phyloP scores from a whole-genome alignment of 2,797 vertebrate species.

The Bufotes viridis region DNA sequence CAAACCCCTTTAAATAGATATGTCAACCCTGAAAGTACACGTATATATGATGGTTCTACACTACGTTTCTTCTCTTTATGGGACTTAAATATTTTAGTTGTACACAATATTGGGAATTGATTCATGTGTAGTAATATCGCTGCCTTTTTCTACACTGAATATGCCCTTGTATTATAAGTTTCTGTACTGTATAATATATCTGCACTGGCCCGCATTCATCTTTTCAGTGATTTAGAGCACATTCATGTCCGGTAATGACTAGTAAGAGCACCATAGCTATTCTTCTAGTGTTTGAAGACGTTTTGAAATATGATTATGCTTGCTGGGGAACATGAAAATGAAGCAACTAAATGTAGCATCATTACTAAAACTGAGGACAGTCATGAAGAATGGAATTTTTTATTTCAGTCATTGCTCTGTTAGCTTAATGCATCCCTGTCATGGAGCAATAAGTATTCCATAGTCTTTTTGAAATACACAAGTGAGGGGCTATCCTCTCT shows the following conservation, averaged over 20 bases:
- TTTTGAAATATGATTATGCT: slow-evolving; percentile 64
- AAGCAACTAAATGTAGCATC: slow-evolving; percentile 37
- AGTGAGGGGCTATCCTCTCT: not conserved
- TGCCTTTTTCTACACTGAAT: not conserved
- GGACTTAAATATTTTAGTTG: slow-evolving; percentile 2
- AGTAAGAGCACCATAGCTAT: slow-evolving; percentile 11
- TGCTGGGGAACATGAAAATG: slow-evolving; percentile 8
- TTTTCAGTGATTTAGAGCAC: slow-evolving; percentile 37
- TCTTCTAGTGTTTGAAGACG: slow-evolving; percentile 34
- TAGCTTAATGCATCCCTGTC: slow-evolving; percentile 24
- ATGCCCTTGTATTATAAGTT: slow-evolving; percentile 21
- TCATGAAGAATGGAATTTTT: not conserved
- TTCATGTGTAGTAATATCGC: not conserved
- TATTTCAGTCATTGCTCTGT: slow-evolving; percentile 25
- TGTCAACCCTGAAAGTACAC: no score
- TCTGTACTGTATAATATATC: slow-evolving; percentile 26
- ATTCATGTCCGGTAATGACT: slow-evolving; percentile 44
- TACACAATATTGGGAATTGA: not conserved
- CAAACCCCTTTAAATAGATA: no score
- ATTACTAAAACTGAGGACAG: slow-evolving; percentile 56
- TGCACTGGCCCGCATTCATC: slow-evolving; percentile 30
- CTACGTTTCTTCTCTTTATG: not conserved
- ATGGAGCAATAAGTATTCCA: slow-evolving; percentile 15
- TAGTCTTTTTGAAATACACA: slow-evolving; percentile 6
- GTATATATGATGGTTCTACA: not conserved